Percentiles rank a stretch among this genome's conserved stretches.
Evolutionary conservation across 2,888 invertebrate species (phyloP).

Genomic region (Anthophora plumipes): DNA sequence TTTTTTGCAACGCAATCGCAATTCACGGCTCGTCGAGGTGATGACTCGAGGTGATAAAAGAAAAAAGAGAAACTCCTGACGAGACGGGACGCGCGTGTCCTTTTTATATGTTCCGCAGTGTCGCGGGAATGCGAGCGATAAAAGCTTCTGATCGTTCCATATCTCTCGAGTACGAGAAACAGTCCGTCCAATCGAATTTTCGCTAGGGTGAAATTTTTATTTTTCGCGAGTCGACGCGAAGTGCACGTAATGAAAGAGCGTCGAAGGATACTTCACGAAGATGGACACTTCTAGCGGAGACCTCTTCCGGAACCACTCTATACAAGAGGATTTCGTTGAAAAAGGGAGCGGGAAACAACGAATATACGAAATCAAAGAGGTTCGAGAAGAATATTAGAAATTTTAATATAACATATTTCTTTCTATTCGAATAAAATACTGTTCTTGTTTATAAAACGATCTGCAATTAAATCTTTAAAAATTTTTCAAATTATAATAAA

Average conservation of each 20-base stretch:
- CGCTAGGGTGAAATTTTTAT: slow-evolving; percentile 22
- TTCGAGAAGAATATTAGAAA: too few relatives aligned
- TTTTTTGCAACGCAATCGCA: slow-evolving; percentile 46
- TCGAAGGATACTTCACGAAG: neutral
- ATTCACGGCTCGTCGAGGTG: slow-evolving; percentile 26
- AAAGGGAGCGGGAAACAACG: neutral
- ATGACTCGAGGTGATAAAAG: slow-evolving; percentile 31
- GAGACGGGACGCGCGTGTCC: slow-evolving; percentile 35
- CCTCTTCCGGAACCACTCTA: neutral
- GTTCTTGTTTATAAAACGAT: too few relatives aligned
- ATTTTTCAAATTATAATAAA: too few relatives aligned
- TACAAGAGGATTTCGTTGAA: neutral
- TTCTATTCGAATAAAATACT: too few relatives aligned
- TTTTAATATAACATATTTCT: too few relatives aligned
- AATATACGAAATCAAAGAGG: too few relatives aligned
- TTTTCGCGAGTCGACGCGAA: neutral
- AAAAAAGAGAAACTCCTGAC: slow-evolving; percentile 40
- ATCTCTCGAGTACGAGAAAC: neutral
- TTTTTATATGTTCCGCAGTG: slow-evolving; percentile 60
- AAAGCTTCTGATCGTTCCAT: slow-evolving; percentile 36
- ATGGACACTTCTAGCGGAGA: neutral
- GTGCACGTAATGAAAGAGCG: neutral
- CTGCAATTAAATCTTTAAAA: too few relatives aligned
- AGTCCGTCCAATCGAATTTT: slow-evolving; percentile 14
- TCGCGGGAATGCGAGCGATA: slow-evolving; percentile 58